Percentiles rank a stretch among this genome's conserved stretches.
Evolutionary conservation across 2,797 vertebrate genomes (phyloP).

Genomic region (Rhinella marina): DNA sequence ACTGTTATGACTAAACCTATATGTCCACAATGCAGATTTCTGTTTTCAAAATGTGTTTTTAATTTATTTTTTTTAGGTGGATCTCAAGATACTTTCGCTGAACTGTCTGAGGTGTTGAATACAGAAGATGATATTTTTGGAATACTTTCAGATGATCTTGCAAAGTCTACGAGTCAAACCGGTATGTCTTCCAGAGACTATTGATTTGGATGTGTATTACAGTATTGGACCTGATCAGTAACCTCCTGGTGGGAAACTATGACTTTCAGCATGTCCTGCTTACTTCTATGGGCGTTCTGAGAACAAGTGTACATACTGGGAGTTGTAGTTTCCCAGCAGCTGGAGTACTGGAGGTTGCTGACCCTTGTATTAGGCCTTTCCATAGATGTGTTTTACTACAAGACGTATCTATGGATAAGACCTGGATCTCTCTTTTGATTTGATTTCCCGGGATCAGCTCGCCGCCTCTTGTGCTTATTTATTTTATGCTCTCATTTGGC

Average conservation of each 20-base stretch:
- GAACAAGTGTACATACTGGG: no score
- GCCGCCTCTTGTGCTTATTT: not conserved
- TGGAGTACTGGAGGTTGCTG: no score
- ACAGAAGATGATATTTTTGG: conserved; percentile 97
- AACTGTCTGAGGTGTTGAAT: conserved; percentile 94
- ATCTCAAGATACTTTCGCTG: conserved; percentile 90
- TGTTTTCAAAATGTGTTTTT: not conserved
- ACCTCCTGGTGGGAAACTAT: no score
- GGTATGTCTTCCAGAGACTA: conserved; percentile 74
- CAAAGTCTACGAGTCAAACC: conserved; percentile 89
- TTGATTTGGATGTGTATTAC: not conserved
- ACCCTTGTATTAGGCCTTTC: not conserved
- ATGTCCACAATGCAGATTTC: no score
- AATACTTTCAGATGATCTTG: conserved; percentile 92
- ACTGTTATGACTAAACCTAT: no score
- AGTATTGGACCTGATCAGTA: not conserved
- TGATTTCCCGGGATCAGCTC: not conserved
- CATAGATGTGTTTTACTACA: not conserved
- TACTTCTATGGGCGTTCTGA: no score
- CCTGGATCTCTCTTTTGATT: not conserved
- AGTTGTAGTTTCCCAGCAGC: no score
- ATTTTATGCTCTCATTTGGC: conserved; percentile 64
- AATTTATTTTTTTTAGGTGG: conserved; percentile 73
- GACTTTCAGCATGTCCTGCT: no score
- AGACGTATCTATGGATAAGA: no score